phyloP scores from a whole-genome alignment of 2,113 vertebrate species.

The Notothenia rossii region DNA sequence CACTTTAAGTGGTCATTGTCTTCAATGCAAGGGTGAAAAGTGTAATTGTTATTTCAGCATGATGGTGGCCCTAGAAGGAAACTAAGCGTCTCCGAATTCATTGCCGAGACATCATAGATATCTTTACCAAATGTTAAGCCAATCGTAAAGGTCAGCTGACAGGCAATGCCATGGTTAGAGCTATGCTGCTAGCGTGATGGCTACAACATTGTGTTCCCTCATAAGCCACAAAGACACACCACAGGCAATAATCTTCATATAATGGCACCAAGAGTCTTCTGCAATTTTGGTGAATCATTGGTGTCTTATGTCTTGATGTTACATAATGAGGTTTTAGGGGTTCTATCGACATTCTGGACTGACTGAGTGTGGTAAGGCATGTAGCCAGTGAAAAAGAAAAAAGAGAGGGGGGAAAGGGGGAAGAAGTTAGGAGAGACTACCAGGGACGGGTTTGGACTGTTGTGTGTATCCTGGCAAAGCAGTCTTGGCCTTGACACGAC shows the following conservation, averaged over 20 bases:
- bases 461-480: slow-evolving; percentile 65
- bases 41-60: too few species aligned
- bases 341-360: slow-evolving; percentile 57
- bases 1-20: too few species aligned
- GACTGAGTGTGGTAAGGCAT: slow-evolving; percentile 62
- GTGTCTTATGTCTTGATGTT: slow-evolving; percentile 45
- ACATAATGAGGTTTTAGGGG: slow-evolving; percentile 58
- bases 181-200: neutral
- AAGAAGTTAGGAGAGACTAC: slow-evolving; percentile 22
- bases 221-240: slow-evolving; percentile 18
- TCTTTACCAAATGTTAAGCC: neutral
- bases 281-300: slow-evolving; percentile 63
- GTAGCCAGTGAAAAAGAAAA: slow-evolving; percentile 41
- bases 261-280: slow-evolving; percentile 28
- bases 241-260: slow-evolving; percentile 21
- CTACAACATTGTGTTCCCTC: slow-evolving; percentile 8
- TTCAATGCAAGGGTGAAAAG: too few species aligned
- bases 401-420: slow-evolving; percentile 24
- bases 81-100: neutral
- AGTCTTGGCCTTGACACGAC: slow-evolving; percentile 48
- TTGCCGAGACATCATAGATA: neutral
- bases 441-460: slow-evolving; percentile 42
- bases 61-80: neutral
- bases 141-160: too few species aligned
- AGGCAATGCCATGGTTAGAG: too few species aligned